Base-by-base conservation (phyloP, 2,888 invertebrate species). In the Bruchidius siliquastri region DNA sequence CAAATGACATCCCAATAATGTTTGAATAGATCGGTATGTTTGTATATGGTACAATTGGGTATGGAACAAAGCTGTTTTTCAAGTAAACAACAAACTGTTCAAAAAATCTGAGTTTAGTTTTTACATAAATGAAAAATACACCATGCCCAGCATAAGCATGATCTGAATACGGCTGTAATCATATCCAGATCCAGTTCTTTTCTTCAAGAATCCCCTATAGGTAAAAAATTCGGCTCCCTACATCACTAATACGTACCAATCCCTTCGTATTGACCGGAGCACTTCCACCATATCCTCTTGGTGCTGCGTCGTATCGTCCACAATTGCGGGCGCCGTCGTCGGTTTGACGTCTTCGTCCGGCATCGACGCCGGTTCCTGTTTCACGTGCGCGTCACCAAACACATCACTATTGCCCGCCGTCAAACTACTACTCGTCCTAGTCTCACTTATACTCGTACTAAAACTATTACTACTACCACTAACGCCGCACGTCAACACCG, bases 191-290 rank as follows among this genome's bases (percentile, higher is more conserved):
- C n/a, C n/a, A n/a, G n/a, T n/a, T n/a, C n/a, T n/a, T n/a, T n/a
- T n/a, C n/a, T n/a, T n/a, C n/a, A n/a, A n/a, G n/a, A n/a, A n/a
- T n/a, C n/a, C n/a, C n/a, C n/a, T n/a, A n/a, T n/a, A n/a, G n/a
- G n/a, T n/a, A n/a, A n/a, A n/a, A n/a, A n/a, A n/a, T n/a, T n/a
- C n/a, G n/a, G n/a, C n/a, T n/a, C n/a, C n/a, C n/a, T n/a, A n/a
- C n/a, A n/a, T n/a, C n/a, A n/a, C n/a, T n/a, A 68, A 68, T 22
- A 83, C 87, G 79, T 84, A 90, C 90, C 89, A 89, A 83, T 90
- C 89, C 82, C 87, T 88, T 79, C 83, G 82, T 75, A 87, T 80
- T 76, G 85, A 84, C 76, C 83, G 81, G 68, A 87, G 80, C 77
- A 86, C 85, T 74, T 86, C 86, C 71, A 85, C 81, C 84, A 85